Evolutionary conservation across 64 coral and sea anemone species (phyloP), one percentile per base, ranked within the genome.

Genomic region (Acropora tenuis): DNA sequence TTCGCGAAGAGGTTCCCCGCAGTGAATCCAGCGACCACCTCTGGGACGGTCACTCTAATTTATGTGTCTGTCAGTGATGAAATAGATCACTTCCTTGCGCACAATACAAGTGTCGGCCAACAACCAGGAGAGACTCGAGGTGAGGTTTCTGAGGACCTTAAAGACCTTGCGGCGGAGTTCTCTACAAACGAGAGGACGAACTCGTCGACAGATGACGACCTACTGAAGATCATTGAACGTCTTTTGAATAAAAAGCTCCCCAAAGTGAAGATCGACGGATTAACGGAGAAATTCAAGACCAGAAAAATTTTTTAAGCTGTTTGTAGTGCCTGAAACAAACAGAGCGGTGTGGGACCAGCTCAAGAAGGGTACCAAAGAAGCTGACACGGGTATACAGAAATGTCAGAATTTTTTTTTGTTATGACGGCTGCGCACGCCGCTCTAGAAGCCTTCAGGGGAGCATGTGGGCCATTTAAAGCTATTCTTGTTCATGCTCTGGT

Each of bases 251-350:
- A 65, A 17, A 90, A 63, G 16, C 71, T 71, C 52, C 88, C 88
- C 17, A 90, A 79, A 79, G 80, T 76, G 63, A 90, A 90, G 47
- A 17, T 90, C 19, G 88, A 78, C n/a, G 88, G 80, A 61, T 61
- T 90, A 12, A 61, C 59, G n/a, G 19, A 78, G 41, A 78, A 80
- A 61, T 90, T 68, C 68, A 17, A 61, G 88, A 19, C 88, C 88
- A 79, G 75, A 90, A 47, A 90, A 80, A 44, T 90, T 75, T 66
- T 90, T 75, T 66, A 76, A 67, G 47, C 17, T 82, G 50, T 79
- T 83, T 41, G 79, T 91, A 43, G 41, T 48, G 72, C 89, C 89
- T 73, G 83, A 80, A 40, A 73, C 82, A 69, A 91, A 91, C 67
- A 91, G 83, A 55, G 55, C 53, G 19, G 89, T 80, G n/a, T 90